Conservation (phyloP, 2,797 vertebrate genomes). For the Morelia viridis region DNA sequence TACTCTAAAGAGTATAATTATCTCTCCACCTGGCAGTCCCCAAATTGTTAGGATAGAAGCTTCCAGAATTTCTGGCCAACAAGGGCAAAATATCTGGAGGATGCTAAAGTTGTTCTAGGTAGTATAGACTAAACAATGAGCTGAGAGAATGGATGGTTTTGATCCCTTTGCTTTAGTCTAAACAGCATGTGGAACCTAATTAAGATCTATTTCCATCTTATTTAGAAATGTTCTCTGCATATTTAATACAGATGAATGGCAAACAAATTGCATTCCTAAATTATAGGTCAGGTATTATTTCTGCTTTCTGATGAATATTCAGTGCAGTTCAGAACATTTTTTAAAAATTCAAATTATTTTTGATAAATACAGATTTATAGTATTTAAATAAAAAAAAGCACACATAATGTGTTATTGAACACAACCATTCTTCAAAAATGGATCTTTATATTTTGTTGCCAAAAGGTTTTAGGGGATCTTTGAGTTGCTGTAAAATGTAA, state of each 20-base stretch:
- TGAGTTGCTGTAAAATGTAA: too few relatives aligned
- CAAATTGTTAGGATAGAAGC: too few relatives aligned
- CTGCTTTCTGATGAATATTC: background rate
- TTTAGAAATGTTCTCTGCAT: too few relatives aligned
- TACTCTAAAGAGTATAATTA: too few relatives aligned
- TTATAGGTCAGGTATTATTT: background rate
- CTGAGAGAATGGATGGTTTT: background rate
- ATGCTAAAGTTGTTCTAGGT: background rate
- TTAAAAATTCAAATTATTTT: too few relatives aligned
- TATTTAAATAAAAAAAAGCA: background rate
- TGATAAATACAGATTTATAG: too few relatives aligned
- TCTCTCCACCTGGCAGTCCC: too few relatives aligned
- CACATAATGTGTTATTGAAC: background rate
- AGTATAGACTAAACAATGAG: background rate
- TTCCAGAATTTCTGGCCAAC: too few relatives aligned
- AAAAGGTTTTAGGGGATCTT: too few relatives aligned
- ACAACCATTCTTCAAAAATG: background rate
- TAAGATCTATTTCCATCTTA: too few relatives aligned
- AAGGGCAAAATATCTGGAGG: too few relatives aligned
- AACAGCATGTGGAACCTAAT: background rate
- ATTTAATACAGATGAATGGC: too few relatives aligned
- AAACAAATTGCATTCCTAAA: background rate
- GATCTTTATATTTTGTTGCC: background rate
- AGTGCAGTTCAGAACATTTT: background rate
- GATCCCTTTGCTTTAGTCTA: background rate